These are phyloP conservation scores for Rhinoptilus africanus DNA, from an alignment of 2,113 vertebrate species.

Conservation along the genomic window DNA sequence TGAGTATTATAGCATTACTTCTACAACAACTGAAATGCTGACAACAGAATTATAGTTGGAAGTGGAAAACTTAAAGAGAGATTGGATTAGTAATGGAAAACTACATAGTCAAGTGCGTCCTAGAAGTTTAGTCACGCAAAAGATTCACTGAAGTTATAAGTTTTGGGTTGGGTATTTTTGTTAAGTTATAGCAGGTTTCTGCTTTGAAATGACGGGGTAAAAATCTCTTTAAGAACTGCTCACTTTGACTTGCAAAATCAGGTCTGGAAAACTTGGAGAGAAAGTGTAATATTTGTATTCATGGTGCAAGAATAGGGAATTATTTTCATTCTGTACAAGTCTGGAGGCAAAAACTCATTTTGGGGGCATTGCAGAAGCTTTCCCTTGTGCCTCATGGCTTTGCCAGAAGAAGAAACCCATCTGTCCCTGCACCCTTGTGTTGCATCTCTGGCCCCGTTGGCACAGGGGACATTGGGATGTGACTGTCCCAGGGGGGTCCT, in stretches of 20 bases:
- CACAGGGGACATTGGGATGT: not conserved
- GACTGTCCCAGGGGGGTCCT: rapidly evolving
- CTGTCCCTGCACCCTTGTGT: rapidly evolving
- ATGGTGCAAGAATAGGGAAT: not conserved
- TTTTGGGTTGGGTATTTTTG: not conserved
- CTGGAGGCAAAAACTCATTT: not conserved
- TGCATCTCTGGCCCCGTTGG: not conserved
- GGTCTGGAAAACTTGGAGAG: not conserved
- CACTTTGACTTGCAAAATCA: not conserved
- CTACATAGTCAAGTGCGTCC: rapidly evolving
- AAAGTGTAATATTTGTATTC: not conserved
- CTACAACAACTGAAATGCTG: not conserved
- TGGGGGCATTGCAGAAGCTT: not conserved
- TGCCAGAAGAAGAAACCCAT: not conserved
- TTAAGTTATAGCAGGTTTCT: not conserved
- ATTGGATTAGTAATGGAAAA: not conserved
- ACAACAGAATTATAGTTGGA: not conserved
- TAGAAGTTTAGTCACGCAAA: not conserved
- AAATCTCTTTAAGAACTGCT: not conserved
- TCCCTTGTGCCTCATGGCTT: rapidly evolving
- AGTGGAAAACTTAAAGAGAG: not conserved
- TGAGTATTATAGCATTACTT: not conserved
- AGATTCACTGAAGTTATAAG: not conserved
- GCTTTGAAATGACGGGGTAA: not conserved
- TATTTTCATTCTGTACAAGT: not conserved